Base-by-base conservation (phyloP, 2,113 vertebrate genomes). In the Empidonax alnorum region DNA sequence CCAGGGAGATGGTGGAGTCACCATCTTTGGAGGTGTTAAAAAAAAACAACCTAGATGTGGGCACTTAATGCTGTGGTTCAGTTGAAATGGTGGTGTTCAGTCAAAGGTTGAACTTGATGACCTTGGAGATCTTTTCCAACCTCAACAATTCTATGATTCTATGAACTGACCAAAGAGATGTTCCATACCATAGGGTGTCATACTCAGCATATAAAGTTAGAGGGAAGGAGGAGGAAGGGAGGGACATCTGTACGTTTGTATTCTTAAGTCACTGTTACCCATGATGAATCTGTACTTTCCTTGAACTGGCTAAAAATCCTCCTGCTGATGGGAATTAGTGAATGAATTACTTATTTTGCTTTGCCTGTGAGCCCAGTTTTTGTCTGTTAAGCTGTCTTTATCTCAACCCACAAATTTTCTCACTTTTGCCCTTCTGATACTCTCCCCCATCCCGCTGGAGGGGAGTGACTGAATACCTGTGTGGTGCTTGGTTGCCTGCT, bases 191-290 rank as follows among this genome's bases (percentile, higher is more conserved):
- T 14, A 12, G 18, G 10, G 41, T 1, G 2, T 28, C 10, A 19
- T 28, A 15, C 12, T 42, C 20, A 79, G 46, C 20, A 14, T 10
- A 17, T 27, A 41, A 82, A 78, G 9, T 30, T 56, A 47, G 35
- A 87, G 22, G 41, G 35, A 82, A 46, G 30, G 12, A 69, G 35
- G 14, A 90, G 31, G 15, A 78, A 73, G 35, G 8, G 15, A n/a
- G 19, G 6, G 20, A 24, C 0, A 35, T 35, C 35, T 35, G 35
- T 35, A 35, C 35, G 35, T 35, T 35, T 35, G 35, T 35, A 10
- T 82, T 79, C 50, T 25, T 21, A 16, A 66, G 24, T 46, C 39
- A 61, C 14, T 0, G 2, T n/a, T 21, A 62, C 0, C 1, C 41
- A 15, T 4, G 12, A 44, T 22, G 42, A 42, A 91, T 31, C 27